These are phyloP conservation scores for Myopa tessellatipennis DNA, from an alignment of 2,888 invertebrate species.

Conservation along the genomic window DNA sequence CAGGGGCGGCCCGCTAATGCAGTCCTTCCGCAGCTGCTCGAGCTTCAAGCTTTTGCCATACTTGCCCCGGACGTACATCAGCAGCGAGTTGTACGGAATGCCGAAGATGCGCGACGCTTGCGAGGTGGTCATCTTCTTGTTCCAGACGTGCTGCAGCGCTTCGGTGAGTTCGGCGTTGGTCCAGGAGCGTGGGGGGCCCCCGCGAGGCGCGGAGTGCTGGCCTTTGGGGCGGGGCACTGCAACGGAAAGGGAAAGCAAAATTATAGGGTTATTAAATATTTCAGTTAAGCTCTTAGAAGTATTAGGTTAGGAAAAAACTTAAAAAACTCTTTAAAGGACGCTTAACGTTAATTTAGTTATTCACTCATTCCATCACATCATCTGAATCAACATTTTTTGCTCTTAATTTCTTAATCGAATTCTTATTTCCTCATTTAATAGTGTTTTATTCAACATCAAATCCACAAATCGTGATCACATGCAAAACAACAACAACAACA, in stretches of 20 bases:
- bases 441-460: conserved; percentile 35
- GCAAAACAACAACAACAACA: conserved; percentile 16
- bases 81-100: conserved; percentile 90
- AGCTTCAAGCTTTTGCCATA: conserved; percentile 92
- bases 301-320: too few species aligned
- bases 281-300: too few species aligned
- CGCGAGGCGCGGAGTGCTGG: conserved; percentile 90
- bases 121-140: conserved; percentile 93
- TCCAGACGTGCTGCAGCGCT: conserved; percentile 94
- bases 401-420: conserved; percentile 31
- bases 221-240: conserved; percentile 87
- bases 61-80: conserved; percentile 93
- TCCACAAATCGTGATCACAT: conserved; percentile 38
- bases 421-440: conserved; percentile 21
- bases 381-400: neutral
- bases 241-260: conserved; percentile 51
- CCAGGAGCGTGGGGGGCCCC: conserved; percentile 92
- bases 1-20: conserved; percentile 81
- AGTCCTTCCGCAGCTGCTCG: conserved; percentile 88
- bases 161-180: conserved; percentile 91
- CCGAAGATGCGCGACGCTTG: conserved; percentile 91
- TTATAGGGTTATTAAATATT: neutral
- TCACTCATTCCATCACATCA: neutral
- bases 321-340: too few species aligned
- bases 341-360: too few species aligned